Conservation (phyloP, 2,797 vertebrate genomes). For the Microctenopoma steveboyesi region DNA sequence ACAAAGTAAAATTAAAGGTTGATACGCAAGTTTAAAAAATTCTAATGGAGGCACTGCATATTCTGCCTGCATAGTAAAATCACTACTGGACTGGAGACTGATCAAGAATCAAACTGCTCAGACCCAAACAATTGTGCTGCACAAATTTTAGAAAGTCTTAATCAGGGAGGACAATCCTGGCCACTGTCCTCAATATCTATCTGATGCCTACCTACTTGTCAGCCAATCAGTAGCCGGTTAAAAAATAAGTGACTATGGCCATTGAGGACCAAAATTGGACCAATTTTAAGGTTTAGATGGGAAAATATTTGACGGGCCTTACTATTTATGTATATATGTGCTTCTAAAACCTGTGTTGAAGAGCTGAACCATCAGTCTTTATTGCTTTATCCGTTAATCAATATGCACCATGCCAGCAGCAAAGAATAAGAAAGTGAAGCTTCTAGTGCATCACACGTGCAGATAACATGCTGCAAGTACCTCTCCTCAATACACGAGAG, state of each 20-base stretch:
- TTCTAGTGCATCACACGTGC: constrained; percentile 55
- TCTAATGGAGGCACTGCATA: neutral
- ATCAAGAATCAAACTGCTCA: neutral
- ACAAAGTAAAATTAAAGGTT: neutral
- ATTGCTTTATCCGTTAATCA: constrained; percentile 20
- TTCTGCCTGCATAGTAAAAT: neutral
- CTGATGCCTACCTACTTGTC: too few relatives aligned
- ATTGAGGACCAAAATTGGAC: too few relatives aligned
- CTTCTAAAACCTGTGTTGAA: too few relatives aligned
- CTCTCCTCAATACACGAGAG: constrained; percentile 81
- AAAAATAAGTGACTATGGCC: too few relatives aligned
- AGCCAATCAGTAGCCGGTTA: too few relatives aligned
- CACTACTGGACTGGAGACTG: neutral
- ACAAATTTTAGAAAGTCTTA: neutral
- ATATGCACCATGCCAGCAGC: constrained; percentile 61
- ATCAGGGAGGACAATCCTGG: too few relatives aligned
- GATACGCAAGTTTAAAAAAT: neutral
- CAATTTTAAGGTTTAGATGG: too few relatives aligned
- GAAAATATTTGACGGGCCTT: too few relatives aligned
- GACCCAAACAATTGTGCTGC: neutral
- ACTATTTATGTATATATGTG: too few relatives aligned
- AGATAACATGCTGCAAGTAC: constrained; percentile 68
- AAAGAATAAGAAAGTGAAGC: constrained; percentile 62
- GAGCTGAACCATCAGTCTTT: neutral
- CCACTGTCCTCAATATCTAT: too few relatives aligned